Evolutionary conservation across 2,797 vertebrate genomes (phyloP).

Genomic region (Pogoniulus pusillus): DNA sequence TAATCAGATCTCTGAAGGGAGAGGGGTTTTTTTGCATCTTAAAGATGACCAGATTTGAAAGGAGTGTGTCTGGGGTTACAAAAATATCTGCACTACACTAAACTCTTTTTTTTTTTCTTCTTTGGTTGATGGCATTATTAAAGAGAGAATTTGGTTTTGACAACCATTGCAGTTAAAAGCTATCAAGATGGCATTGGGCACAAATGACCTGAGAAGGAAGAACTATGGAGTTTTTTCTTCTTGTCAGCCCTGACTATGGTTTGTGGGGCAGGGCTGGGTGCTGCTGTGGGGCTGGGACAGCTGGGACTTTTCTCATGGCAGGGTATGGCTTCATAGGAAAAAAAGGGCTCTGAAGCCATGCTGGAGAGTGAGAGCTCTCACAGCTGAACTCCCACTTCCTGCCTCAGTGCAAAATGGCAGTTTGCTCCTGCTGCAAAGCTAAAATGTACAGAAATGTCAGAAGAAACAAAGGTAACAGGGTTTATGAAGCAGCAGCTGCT

Average conservation of each 20-base stretch:
- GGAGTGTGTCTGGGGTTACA: not conserved
- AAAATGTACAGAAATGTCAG: not conserved
- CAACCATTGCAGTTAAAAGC: not conserved
- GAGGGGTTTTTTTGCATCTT: not conserved
- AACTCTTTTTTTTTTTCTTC: not conserved
- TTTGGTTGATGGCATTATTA: slow-evolving; percentile 1
- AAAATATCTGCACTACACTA: slow-evolving; percentile 25
- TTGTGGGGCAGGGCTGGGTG: not conserved
- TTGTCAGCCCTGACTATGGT: not conserved
- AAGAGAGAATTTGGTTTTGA: slow-evolving; percentile 29
- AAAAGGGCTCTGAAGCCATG: not conserved
- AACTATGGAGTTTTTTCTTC: not conserved
- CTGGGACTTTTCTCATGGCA: not conserved
- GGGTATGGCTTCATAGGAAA: not conserved
- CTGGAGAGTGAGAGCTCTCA: not conserved
- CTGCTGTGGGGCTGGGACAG: not conserved
- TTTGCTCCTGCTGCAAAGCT: not conserved
- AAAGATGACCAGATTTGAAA: slow-evolving; percentile 33
- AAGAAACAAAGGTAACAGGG: not conserved
- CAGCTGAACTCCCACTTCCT: not conserved
- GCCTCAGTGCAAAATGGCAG: not conserved
- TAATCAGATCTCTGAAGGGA: not conserved
- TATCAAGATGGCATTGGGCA: not conserved
- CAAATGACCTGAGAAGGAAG: fast-evolving
- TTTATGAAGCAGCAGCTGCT: not conserved